Conservation (phyloP, 2,797 vertebrate species). For the Anguilla marmorata region DNA sequence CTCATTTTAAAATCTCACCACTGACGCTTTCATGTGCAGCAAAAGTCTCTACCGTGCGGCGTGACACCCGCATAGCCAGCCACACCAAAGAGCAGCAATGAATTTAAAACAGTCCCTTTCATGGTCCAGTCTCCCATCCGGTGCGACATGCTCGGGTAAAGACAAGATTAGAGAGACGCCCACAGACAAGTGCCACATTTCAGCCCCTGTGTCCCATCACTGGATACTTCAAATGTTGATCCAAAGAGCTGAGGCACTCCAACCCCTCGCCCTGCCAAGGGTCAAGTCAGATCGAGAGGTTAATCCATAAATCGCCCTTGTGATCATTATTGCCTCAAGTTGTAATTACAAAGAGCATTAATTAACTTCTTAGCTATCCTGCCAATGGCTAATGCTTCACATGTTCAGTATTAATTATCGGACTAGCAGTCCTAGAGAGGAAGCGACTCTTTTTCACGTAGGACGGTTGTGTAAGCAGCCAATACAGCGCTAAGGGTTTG, state of each 20-base stretch:
- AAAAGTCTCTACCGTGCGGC: conserved; percentile 58
- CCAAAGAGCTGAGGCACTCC: conserved; percentile 51
- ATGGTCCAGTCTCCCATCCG: conserved; percentile 53
- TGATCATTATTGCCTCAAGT: conserved; percentile 71
- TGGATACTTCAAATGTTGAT: conserved; percentile 50
- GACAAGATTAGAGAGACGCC: conserved; percentile 55
- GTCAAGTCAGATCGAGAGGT: conserved; percentile 77
- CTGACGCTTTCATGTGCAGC: conserved; percentile 43
- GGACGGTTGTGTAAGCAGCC: conserved; percentile 53
- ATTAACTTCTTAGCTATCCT: conserved; percentile 72
- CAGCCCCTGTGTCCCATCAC: not conserved
- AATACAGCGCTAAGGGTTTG: conserved; percentile 53
- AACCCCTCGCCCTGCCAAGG: conserved; percentile 64
- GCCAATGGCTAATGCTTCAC: conserved; percentile 58
- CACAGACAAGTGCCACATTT: conserved; percentile 45
- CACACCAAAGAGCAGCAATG: conserved; percentile 48
- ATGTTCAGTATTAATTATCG: conserved; percentile 56
- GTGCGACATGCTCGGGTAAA: conserved; percentile 57
- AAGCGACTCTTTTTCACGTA: conserved; percentile 52
- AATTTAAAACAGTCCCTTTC: conserved; percentile 45
- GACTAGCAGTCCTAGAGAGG: conserved; percentile 63
- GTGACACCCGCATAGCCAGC: conserved; percentile 48
- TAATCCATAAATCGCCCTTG: conserved; percentile 73
- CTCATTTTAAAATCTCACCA: conserved; percentile 51
- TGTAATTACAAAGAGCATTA: conserved; percentile 77